phyloP scores from a whole-genome alignment of 1,140 invertebrate species.

The Diabrotica undecimpunctata region DNA sequence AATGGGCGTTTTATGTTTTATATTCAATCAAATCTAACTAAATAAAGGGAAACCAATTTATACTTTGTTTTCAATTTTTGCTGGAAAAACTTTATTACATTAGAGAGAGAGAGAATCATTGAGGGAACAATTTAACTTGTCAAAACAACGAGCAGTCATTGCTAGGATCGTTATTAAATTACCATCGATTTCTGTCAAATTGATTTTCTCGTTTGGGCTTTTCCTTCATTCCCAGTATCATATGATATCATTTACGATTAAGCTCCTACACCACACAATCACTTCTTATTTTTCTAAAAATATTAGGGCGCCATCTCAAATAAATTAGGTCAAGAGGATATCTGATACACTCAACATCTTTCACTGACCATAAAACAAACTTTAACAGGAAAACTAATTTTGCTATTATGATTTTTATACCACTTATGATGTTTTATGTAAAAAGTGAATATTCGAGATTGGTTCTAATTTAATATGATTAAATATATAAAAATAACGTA shows the following conservation, averaged over 20 bases:
- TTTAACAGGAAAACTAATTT: too few species aligned
- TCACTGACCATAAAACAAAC: not conserved
- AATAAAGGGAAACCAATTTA: slow-evolving; percentile 37
- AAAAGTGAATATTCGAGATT: too few species aligned
- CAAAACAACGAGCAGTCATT: slow-evolving; percentile 37
- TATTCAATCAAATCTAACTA: slow-evolving; percentile 44
- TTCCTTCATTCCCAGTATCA: slow-evolving; percentile 14
- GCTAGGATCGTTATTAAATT: slow-evolving; percentile 33
- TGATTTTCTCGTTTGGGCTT: slow-evolving; percentile 26
- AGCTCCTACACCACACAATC: not conserved
- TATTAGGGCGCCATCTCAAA: not conserved
- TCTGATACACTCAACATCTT: not conserved
- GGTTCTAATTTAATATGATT: too few species aligned
- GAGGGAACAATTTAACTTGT: slow-evolving; percentile 33
- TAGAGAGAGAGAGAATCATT: slow-evolving; percentile 29
- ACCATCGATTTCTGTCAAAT: slow-evolving; percentile 38
- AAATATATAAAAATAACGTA: too few species aligned
- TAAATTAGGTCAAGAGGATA: not conserved
- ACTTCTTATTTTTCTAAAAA: slow-evolving; percentile 9
- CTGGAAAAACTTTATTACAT: slow-evolving; percentile 37
- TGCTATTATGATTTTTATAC: too few species aligned
- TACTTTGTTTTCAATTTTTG: slow-evolving; percentile 38
- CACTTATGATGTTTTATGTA: too few species aligned
- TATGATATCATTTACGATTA: slow-evolving; percentile 12
- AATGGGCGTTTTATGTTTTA: slow-evolving; percentile 48